These are phyloP conservation scores for Euzophera pinguis DNA, from an alignment of 2,888 invertebrate genomes.

Conservation along the genomic window DNA sequence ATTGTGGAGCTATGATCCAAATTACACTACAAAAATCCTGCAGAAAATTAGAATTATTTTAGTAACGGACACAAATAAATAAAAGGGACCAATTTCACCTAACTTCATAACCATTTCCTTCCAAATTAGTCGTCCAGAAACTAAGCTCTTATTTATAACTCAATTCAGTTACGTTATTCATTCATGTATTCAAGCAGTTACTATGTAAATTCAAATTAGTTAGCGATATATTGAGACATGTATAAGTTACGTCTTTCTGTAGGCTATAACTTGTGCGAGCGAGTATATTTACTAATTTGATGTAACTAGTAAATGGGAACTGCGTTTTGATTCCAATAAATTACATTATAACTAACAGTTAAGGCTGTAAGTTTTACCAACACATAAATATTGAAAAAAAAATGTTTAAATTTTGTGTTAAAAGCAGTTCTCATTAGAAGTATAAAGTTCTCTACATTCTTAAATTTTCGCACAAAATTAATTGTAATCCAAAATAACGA, in stretches of 20 bases:
- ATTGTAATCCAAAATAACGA: not conserved
- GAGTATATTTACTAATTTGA: not conserved
- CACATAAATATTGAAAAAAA: too few relatives aligned
- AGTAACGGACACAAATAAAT: too few relatives aligned
- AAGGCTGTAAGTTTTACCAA: too few relatives aligned
- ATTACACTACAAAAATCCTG: too few relatives aligned
- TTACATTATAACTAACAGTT: not conserved
- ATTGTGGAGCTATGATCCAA: too few relatives aligned
- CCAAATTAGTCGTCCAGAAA: not conserved
- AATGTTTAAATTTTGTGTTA: too few relatives aligned
- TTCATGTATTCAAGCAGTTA: conserved; percentile 3
- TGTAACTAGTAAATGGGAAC: not conserved
- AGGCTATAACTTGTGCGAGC: not conserved
- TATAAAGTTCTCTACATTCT: too few relatives aligned
- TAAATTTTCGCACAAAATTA: not conserved
- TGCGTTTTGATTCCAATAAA: not conserved
- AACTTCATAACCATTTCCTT: not conserved
- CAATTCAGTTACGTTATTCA: not conserved
- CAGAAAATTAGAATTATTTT: too few relatives aligned
- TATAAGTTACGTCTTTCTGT: not conserved
- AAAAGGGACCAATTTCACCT: too few relatives aligned
- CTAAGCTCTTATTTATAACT: not conserved
- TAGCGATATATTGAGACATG: not conserved
- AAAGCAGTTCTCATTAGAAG: too few relatives aligned
- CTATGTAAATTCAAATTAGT: conserved; percentile 1